Percentiles rank a stretch among this genome's conserved stretches.
phyloP scores from a whole-genome alignment of 2,888 invertebrate species.

The Synergus umbraculus region DNA sequence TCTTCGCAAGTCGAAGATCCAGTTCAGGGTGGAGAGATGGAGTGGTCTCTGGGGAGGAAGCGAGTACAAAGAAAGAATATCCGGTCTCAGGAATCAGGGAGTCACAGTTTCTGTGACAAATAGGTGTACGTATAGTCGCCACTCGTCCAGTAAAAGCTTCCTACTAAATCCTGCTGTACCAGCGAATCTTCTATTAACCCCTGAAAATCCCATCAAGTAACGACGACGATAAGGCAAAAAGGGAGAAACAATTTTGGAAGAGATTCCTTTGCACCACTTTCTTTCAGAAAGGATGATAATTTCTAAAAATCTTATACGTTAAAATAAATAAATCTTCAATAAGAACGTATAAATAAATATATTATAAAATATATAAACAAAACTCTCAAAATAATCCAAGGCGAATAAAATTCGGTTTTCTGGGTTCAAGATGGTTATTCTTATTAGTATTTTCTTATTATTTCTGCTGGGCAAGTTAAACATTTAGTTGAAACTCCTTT shows the following conservation, averaged over 20 bases:
- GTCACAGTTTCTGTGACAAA: conserved; percentile 66
- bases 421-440: too few relatives aligned
- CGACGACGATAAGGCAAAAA: not conserved
- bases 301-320: too few relatives aligned
- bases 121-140: conserved; percentile 66
- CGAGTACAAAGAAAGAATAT: conserved; percentile 64
- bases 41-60: conserved; percentile 69
- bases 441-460: not conserved
- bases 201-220: not conserved
- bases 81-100: conserved; percentile 58
- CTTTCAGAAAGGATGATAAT: too few relatives aligned
- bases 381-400: too few relatives aligned
- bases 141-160: conserved; percentile 67
- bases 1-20: conserved; percentile 47
- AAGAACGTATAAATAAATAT: too few relatives aligned
- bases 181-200: conserved; percentile 59
- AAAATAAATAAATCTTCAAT: too few relatives aligned
- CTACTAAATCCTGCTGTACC: conserved; percentile 66
- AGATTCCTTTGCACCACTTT: too few relatives aligned
- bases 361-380: too few relatives aligned
- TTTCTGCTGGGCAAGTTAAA: conserved; percentile 7
- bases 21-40: conserved; percentile 68
- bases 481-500: conserved; percentile 5
- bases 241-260: too few relatives aligned
- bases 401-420: too few relatives aligned